phyloP scores from a whole-genome alignment of 2,113 vertebrate species.

The Calidris pugnax region DNA sequence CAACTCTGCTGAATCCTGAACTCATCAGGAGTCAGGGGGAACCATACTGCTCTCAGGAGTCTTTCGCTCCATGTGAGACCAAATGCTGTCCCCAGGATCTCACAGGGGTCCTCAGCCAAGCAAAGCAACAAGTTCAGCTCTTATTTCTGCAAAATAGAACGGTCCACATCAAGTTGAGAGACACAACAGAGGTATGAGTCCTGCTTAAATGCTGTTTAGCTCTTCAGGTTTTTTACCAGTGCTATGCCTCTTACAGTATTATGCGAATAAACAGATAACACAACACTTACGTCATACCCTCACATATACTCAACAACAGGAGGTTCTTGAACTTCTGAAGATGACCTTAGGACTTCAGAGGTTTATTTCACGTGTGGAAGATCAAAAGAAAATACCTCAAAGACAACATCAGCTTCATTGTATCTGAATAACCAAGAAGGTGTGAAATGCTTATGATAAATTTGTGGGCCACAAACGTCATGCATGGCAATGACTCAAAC shows the following conservation, averaged over 20 bases:
- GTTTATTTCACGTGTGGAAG: not conserved
- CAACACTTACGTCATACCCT: not conserved
- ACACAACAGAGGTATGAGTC: not conserved
- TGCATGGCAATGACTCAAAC: not conserved
- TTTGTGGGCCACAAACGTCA: not conserved
- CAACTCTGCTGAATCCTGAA: fast-evolving
- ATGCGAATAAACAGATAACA: not conserved
- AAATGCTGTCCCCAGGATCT: not conserved
- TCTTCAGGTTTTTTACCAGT: not conserved
- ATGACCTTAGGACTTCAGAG: not conserved
- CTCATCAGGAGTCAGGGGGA: not conserved
- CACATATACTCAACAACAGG: not conserved
- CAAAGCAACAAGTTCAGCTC: not conserved
- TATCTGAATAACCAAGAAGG: not conserved
- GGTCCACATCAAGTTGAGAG: not conserved
- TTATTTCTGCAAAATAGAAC: not conserved
- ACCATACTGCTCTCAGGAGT: not conserved
- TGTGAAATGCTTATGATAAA: not conserved
- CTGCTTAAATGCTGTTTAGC: not conserved
- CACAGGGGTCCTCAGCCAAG: not conserved
- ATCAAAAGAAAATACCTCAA: slow-evolving; percentile 16
- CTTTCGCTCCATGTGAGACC: not conserved
- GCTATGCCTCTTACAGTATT: not conserved
- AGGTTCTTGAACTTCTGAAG: not conserved
- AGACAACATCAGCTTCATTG: not conserved